Conservation (phyloP, 1,140 invertebrate genomes). For the Bilobella aurantiaca region DNA sequence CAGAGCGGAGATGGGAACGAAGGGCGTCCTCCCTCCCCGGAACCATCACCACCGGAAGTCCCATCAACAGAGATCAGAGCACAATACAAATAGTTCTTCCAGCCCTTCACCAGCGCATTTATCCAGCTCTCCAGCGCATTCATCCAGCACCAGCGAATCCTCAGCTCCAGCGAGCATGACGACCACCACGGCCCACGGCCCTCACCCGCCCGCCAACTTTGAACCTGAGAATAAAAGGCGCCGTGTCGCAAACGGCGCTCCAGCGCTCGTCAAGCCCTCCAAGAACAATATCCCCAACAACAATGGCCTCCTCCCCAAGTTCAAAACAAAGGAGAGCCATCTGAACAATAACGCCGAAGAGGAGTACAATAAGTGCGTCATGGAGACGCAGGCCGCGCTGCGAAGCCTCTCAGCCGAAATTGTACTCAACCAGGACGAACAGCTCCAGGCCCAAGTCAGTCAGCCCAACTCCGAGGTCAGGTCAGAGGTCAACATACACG, state of each 20-base stretch:
- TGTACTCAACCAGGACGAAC: slow-evolving; percentile 18
- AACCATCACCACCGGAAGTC: background rate
- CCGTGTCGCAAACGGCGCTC: slow-evolving; percentile 15
- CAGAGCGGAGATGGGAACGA: background rate
- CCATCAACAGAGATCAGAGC: background rate
- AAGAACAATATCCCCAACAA: slow-evolving; percentile 1
- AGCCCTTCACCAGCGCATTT: no score
- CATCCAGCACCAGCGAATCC: slow-evolving; percentile 3
- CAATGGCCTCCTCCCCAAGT: background rate
- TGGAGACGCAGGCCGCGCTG: slow-evolving; percentile 33
- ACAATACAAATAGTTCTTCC: background rate
- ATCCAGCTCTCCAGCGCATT: background rate
- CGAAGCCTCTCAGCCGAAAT: slow-evolving; percentile 33
- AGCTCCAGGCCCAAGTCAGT: slow-evolving; percentile 6
- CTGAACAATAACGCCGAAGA: slow-evolving; percentile 26
- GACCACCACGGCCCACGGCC: background rate
- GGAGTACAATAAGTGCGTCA: slow-evolving; percentile 34
- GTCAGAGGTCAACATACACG: background rate
- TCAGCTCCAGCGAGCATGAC: background rate
- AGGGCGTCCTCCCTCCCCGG: background rate
- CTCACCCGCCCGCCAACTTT: background rate
- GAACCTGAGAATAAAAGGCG: slow-evolving; percentile 19
- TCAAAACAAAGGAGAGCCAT: slow-evolving; percentile 4
- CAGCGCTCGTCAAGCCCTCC: background rate
- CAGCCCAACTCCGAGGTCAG: background rate